These are phyloP conservation scores for Rhinichthys klamathensis DNA, from an alignment of 2,113 vertebrate genomes.

Conservation along the genomic window DNA sequence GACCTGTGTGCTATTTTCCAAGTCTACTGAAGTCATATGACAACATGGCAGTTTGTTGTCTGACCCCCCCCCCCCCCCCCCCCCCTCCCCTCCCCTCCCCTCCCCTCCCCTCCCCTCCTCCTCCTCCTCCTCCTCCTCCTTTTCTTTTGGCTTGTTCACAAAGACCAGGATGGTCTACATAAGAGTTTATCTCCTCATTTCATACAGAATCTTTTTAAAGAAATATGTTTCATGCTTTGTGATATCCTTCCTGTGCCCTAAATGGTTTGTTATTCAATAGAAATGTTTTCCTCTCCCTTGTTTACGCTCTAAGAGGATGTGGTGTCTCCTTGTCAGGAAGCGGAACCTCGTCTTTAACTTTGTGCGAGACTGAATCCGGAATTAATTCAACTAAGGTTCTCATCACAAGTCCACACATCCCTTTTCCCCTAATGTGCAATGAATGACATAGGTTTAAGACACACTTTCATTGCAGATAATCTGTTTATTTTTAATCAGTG, in stretches of 20 bases:
- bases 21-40: too few species aligned
- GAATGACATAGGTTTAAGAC: conserved; percentile 16
- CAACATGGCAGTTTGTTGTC: too few species aligned
- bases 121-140: too few species aligned
- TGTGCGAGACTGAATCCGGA: conserved; percentile 7
- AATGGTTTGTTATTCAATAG: not conserved
- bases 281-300: not conserved
- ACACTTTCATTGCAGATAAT: conserved; percentile 18
- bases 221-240: not conserved
- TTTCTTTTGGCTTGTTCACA: too few species aligned
- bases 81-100: too few species aligned
- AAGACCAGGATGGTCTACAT: too few species aligned
- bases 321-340: not conserved
- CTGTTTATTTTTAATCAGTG: not conserved
- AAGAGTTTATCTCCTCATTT: not conserved
- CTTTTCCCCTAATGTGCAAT: conserved; percentile 25
- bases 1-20: too few species aligned
- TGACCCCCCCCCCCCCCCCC: too few species aligned
- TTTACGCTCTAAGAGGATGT: conserved; percentile 2
- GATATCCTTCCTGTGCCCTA: not conserved
- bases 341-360: not conserved
- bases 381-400: conserved; percentile 5
- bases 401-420: not conserved
- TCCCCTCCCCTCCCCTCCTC: too few species aligned
- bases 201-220: not conserved